Evolutionary conservation across 2,113 vertebrate species (phyloP), one percentile per base, ranked within the genome.

Genomic region (Sylvia atricapilla): DNA sequence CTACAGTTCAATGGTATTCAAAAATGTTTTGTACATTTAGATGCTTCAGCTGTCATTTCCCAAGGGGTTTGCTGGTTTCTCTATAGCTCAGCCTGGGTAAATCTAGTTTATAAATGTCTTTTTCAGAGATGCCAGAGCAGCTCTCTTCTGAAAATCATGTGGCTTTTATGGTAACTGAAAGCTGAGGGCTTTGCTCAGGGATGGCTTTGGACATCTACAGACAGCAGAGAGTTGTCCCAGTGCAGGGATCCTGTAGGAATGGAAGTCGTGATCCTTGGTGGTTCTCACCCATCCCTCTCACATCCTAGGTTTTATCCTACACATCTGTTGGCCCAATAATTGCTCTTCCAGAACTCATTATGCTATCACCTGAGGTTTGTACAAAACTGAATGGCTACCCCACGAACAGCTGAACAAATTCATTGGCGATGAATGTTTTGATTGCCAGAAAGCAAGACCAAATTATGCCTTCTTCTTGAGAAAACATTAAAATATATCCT

Each of bases 261-360:
- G 33, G 24, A 33, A 63, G 11, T 84, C n/a, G 9, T n/a, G 20
- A 70, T 3, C 6, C 27, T 44, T 10, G 7, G 15, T 9, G 39
- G 18, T 47, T 73, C 69, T 73, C 44, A 91, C 19, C 15, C n/a
- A 78, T 4, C 9, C 46, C 33, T 60, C 12, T n/a, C 39, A n/a
- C 6, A 41, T 33, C 13, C 3, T n/a, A 43, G 9, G 4, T 77
- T 78, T 87, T 56, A 30, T 47, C 27, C 31, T 25, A 23, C 31
- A 12, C 9, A 27, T 27, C 46, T 49, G 1, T 35, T 72, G 23
- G 35, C 35, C 46, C 47, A 63, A 30, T 8, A 27, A 13, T 25
- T 28, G 14, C 18, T 55, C 49, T 56, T 15, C 11, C 46, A 47
- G 21, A 11, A 6, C n/a, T 35, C 0, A 0, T 21, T 17, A 13